A percentile compares a stretch with the other conserved stretches of the same genome.
These are phyloP conservation scores for Melitaea athalia DNA, from an alignment of 2,888 invertebrate species.

Conservation along the genomic window DNA sequence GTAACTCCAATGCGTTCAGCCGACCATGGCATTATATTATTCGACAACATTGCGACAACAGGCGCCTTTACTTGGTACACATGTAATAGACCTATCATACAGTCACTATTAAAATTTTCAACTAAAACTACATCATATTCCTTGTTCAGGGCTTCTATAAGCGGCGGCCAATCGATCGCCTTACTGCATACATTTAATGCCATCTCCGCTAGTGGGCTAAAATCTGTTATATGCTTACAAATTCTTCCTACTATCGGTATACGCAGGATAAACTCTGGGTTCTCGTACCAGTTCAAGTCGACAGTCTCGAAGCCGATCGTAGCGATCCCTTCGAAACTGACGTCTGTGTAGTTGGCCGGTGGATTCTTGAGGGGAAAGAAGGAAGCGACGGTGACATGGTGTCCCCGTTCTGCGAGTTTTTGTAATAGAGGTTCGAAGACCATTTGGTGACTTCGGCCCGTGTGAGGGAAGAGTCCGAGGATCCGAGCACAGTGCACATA, in stretches of 20 bases:
- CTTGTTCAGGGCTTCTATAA: conserved; percentile 60
- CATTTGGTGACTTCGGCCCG: conserved; percentile 84
- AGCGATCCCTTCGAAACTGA: conserved; percentile 70
- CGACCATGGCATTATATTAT: conserved; percentile 82
- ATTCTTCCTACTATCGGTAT: conserved; percentile 54
- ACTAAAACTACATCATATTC: conserved; percentile 84
- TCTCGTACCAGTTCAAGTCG: conserved; percentile 59
- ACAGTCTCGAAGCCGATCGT: conserved; percentile 61
- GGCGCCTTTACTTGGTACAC: conserved; percentile 79
- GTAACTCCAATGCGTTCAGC: conserved; percentile 69
- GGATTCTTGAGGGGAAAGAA: conserved; percentile 80
- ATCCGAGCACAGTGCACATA: conserved; percentile 56
- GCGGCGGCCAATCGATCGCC: conserved; percentile 63
- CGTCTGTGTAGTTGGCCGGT: conserved; percentile 70
- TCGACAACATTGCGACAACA: conserved; percentile 80
- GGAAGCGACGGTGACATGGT: conserved; percentile 83
- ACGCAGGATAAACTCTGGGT: conserved; percentile 47
- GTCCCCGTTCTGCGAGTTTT: conserved; percentile 80
- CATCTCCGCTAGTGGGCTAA: conserved; percentile 59
- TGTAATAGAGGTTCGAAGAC: conserved; percentile 82
- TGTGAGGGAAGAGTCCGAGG: conserved; percentile 77
- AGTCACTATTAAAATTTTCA: conserved; percentile 85
- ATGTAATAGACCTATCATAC: conserved; percentile 83
- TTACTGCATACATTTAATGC: conserved; percentile 65
- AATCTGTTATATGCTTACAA: conserved; percentile 53